A percentile compares a stretch with the other conserved stretches of the same genome.
Evolutionary conservation across 2,797 vertebrate species (phyloP).

Genomic region (Liasis olivaceus): DNA sequence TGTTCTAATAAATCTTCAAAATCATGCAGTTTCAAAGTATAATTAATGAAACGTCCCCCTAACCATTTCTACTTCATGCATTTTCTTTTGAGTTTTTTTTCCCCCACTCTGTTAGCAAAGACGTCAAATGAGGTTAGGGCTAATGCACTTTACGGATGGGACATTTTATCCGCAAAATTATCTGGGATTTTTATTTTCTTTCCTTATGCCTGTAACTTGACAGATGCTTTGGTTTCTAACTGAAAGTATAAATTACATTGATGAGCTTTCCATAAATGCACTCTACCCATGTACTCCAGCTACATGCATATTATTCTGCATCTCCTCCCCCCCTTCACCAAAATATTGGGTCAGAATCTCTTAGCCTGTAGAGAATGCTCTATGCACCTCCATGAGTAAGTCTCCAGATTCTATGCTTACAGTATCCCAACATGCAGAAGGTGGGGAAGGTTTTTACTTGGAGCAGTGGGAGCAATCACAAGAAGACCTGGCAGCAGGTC

Average conservation of each 20-base stretch:
- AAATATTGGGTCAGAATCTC: neutral
- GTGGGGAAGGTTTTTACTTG: neutral
- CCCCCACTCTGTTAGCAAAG: conserved; percentile 15
- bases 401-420: neutral
- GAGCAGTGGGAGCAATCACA: no score
- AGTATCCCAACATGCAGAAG: neutral
- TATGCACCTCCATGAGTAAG: neutral
- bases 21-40: conserved; percentile 80
- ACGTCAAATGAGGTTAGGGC: conserved; percentile 14
- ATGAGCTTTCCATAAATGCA: neutral
- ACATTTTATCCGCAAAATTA: conserved; percentile 1
- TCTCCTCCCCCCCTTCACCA: neutral
- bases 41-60: conserved; percentile 67
- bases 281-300: neutral
- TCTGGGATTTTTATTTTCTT: neutral
- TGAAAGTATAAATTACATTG: neutral
- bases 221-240: neutral
- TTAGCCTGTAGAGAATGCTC: neutral
- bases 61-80: conserved; percentile 51
- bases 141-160: neutral
- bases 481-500: neutral
- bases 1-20: conserved; percentile 76
- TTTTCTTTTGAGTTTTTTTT: neutral
- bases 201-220: neutral
- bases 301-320: neutral